These are phyloP conservation scores for Morone chrysops DNA, from an alignment of 2,113 vertebrate species.

Conservation along the genomic window DNA sequence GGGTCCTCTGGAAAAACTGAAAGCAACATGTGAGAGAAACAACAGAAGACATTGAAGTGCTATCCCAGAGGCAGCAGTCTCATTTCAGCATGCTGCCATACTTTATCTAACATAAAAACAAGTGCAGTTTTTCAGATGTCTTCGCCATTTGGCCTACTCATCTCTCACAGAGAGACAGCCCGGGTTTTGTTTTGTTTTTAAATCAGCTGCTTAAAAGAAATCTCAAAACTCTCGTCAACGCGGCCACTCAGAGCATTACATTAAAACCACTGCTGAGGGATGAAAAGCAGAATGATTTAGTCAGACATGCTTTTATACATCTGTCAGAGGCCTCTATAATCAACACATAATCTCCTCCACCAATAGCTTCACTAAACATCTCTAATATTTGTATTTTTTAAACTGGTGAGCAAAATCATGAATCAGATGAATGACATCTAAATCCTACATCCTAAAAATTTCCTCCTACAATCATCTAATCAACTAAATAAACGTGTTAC, in stretches of 20 bases:
- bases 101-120: constrained; percentile 22
- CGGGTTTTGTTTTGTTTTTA: neutral
- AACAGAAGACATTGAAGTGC: constrained; percentile 17
- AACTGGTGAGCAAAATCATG: neutral
- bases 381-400: constrained; percentile 1
- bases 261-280: constrained; percentile 3
- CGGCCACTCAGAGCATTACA: neutral
- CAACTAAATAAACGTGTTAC: constrained; percentile 11
- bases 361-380: constrained; percentile 11
- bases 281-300: constrained; percentile 2
- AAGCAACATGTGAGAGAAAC: constrained; percentile 21
- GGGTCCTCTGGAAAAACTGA: constrained; percentile 97
- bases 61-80: constrained; percentile 6
- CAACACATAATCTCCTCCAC: neutral
- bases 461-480: constrained; percentile 20
- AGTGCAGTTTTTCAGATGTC: constrained; percentile 6
- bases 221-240: neutral
- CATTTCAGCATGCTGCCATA: constrained; percentile 15
- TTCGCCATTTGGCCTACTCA: constrained; percentile 14
- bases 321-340: constrained; percentile 11
- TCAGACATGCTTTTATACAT: neutral
- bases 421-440: constrained; percentile 11
- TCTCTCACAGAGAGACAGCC: constrained; percentile 26
- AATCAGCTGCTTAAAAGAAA: constrained; percentile 17
- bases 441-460: neutral